A percentile compares a stretch with the other conserved stretches of the same genome.
These are phyloP conservation scores for Siniperca scherzeri DNA, from an alignment of 2,797 vertebrate genomes.

Conservation along the genomic window DNA sequence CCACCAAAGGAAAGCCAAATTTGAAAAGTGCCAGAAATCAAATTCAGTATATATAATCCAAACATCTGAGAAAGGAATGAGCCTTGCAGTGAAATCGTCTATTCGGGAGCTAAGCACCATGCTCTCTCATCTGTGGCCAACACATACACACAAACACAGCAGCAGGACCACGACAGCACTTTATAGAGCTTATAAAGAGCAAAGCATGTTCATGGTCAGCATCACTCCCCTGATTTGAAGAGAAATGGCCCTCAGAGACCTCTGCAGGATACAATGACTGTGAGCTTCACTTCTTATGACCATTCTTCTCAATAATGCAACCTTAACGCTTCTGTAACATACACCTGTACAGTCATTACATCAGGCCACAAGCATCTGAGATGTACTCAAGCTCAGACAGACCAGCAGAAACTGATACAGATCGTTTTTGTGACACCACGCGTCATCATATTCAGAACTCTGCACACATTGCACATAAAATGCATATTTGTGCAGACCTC, in stretches of 20 bases:
- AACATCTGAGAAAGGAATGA: slow-evolving; percentile 79
- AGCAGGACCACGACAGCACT: slow-evolving; percentile 39
- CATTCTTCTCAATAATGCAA: neutral
- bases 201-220: slow-evolving; percentile 41
- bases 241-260: slow-evolving; percentile 35
- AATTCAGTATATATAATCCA: slow-evolving; percentile 70
- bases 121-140: slow-evolving; percentile 72
- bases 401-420: slow-evolving; percentile 45
- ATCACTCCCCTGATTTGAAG: slow-evolving; percentile 25
- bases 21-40: slow-evolving; percentile 62
- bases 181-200: slow-evolving; percentile 44
- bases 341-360: slow-evolving; percentile 41
- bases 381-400: slow-evolving; percentile 33
- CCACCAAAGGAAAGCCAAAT: slow-evolving; percentile 55
- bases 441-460: slow-evolving; percentile 19
- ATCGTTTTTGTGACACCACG: slow-evolving; percentile 4
- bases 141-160: slow-evolving; percentile 44
- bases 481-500: slow-evolving; percentile 33
- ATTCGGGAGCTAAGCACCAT: slow-evolving; percentile 49
- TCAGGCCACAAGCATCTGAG: slow-evolving; percentile 36
- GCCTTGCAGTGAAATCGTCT: slow-evolving; percentile 51
- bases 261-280: slow-evolving; percentile 11
- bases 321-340: slow-evolving; percentile 26
- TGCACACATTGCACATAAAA: slow-evolving; percentile 8
- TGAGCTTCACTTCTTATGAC: slow-evolving; percentile 15